Evolutionary conservation across 2,797 vertebrate genomes (phyloP).

Genomic region (Echiichthys vipera): DNA sequence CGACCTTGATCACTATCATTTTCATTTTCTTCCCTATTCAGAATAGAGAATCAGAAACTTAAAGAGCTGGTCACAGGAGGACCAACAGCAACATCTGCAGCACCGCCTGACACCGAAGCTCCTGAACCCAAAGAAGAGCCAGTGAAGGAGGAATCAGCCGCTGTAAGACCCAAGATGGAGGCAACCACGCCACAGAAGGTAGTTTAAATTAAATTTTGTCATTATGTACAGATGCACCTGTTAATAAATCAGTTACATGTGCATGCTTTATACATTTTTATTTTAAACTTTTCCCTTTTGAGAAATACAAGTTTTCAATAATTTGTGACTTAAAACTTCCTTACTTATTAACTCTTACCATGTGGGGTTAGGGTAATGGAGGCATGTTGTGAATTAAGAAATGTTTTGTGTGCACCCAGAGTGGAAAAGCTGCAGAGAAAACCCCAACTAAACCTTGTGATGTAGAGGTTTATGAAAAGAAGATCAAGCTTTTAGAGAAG

Average conservation of each 20-base stretch:
- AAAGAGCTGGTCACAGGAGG: slow-evolving; percentile 89
- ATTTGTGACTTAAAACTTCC: slow-evolving; percentile 1
- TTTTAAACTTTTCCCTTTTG: background rate
- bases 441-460: slow-evolving; percentile 84
- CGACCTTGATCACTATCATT: slow-evolving; percentile 40
- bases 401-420: slow-evolving; percentile 71
- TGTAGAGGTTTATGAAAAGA: slow-evolving; percentile 90
- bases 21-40: slow-evolving; percentile 66
- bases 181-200: slow-evolving; percentile 87
- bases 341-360: background rate
- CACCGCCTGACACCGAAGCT: slow-evolving; percentile 66
- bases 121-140: slow-evolving; percentile 81
- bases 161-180: slow-evolving; percentile 80
- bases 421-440: slow-evolving; percentile 84
- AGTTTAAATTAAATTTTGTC: slow-evolving; percentile 1
- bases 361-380: slow-evolving; percentile 9
- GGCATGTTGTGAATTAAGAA: slow-evolving; percentile 53
- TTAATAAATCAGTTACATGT: background rate
- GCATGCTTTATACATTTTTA: background rate
- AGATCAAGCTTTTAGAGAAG: slow-evolving; percentile 97
- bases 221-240: background rate
- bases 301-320: slow-evolving; percentile 12
- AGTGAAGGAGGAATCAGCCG: slow-evolving; percentile 80
- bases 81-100: slow-evolving; percentile 33
- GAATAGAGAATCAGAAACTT: slow-evolving; percentile 95